Evolutionary conservation across 2,113 vertebrate species (phyloP), one percentile per base, ranked within the genome.

Genomic region (Sphyrna mokarran): DNA sequence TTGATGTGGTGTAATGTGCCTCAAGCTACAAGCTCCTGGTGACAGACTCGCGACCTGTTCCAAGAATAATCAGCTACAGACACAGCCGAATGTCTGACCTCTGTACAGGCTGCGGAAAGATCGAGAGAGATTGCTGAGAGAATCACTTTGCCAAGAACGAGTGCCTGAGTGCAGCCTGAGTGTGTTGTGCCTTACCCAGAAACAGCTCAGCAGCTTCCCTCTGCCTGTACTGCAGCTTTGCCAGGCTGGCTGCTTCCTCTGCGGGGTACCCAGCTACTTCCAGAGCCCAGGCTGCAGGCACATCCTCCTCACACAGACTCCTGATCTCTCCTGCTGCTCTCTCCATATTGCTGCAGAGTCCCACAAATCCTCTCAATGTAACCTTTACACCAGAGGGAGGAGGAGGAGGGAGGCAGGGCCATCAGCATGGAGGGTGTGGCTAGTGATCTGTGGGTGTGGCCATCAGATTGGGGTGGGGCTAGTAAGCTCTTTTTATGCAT

Each of bases 171-270:
- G n/a, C n/a, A 16, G 80, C 13, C 13, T 18, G 20, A 14, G 1
- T 33, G 72, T 14, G 14, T 6, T 40, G 37, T 3, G 58, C n/a
- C 91, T 94, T 40, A 94, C 91, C 91, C 63, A 69, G 66, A n/a
- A 94, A 69, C n/a, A 94, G 63, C 66, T 94, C 66, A 2, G 66
- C 63, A 37, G 63, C 91, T 33, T 69, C 91, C 3, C 91, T 94
- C 91, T 94, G 91, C 66, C 91, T 40, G 37, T 29, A 69, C 37
- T 69, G n/a, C 63, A 94, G 66, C 20, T 13, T 69, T 1, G 0
- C 66, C 66, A 94, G 63, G 58, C 91, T 94, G 63, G 63, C 91
- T 10, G 91, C 91, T 43, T 94, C 91, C 66, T 94, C 91, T 9
- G 91, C 18, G 37, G 91, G 91, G n/a, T 43, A 94, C 0, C 63